These are phyloP conservation scores for Panopea generosa DNA, from an alignment of 2,888 invertebrate genomes.

Conservation along the genomic window DNA sequence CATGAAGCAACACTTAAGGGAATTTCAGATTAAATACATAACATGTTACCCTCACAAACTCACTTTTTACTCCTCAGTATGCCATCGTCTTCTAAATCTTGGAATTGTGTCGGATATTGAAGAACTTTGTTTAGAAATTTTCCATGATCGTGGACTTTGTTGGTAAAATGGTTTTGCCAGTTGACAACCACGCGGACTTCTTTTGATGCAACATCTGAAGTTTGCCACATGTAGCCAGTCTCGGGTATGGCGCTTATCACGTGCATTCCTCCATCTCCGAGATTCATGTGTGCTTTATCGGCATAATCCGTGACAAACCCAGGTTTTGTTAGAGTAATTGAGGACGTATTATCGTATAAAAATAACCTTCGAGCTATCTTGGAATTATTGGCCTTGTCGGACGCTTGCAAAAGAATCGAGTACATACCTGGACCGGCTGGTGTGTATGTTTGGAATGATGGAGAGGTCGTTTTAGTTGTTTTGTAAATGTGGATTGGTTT, in stretches of 20 bases:
- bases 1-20: too few species aligned
- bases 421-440: conserved; percentile 62
- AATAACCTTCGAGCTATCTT: conserved; percentile 60
- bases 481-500: conserved; percentile 14
- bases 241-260: conserved; percentile 52
- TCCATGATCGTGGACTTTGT: conserved; percentile 51
- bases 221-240: conserved; percentile 60
- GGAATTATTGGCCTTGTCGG: conserved; percentile 71
- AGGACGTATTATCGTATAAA: conserved; percentile 63
- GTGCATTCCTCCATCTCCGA: conserved; percentile 34
- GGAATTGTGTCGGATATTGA: conserved; percentile 56
- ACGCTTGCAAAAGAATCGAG: conserved; percentile 64
- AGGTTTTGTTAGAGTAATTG: conserved; percentile 47
- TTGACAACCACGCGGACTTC: conserved; percentile 25
- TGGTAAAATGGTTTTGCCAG: conserved; percentile 67
- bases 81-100: conserved; percentile 31
- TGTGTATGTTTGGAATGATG: conserved; percentile 34
- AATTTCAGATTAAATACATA: too few species aligned
- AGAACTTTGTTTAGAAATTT: conserved; percentile 58
- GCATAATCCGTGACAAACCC: conserved; percentile 9
- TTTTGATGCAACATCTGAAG: conserved; percentile 5
- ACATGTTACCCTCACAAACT: too few species aligned
- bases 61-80: conserved; percentile 48
- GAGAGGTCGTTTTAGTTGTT: conserved; percentile 7
- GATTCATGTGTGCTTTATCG: neutral